A percentile compares a stretch with the other conserved stretches of the same genome.
phyloP scores from a whole-genome alignment of 2,888 invertebrate genomes.

The Lepidonotus clava region DNA sequence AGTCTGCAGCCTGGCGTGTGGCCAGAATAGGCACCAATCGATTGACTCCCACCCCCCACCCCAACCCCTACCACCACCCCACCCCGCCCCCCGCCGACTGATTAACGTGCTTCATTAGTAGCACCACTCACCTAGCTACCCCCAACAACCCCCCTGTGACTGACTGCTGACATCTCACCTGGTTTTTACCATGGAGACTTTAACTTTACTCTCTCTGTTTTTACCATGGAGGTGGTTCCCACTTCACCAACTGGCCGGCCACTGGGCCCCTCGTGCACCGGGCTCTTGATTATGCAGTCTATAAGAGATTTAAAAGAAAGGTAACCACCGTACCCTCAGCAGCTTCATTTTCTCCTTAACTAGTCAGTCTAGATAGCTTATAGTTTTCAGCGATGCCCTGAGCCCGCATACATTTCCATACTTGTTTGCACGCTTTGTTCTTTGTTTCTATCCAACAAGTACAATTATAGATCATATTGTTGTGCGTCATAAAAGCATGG shows the following conservation, averaged over 20 bases:
- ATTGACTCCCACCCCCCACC: not conserved
- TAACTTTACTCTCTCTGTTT: not conserved
- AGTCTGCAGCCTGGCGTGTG: not conserved
- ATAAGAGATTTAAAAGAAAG: not conserved
- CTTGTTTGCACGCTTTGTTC: too few relatives aligned
- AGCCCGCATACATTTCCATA: too few relatives aligned
- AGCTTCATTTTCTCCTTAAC: not conserved
- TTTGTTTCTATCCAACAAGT: too few relatives aligned
- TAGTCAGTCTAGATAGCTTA: not conserved
- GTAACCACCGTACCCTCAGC: not conserved
- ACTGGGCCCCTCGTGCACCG: not conserved
- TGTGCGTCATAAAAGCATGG: too few relatives aligned
- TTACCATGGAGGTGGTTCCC: not conserved
- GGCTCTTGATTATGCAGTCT: not conserved
- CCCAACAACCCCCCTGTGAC: too few relatives aligned
- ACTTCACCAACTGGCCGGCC: conserved; percentile 4
- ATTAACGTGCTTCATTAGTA: too few relatives aligned
- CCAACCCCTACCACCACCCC: not conserved
- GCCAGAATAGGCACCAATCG: conserved; percentile 16
- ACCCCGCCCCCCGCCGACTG: not conserved
- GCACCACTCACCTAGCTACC: too few relatives aligned
- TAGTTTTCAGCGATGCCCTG: too few relatives aligned
- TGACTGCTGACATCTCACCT: too few relatives aligned
- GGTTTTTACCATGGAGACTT: too few relatives aligned
- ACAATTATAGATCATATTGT: too few relatives aligned